phyloP scores from a whole-genome alignment of 1,140 invertebrate species.

The Megathymus violae region DNA sequence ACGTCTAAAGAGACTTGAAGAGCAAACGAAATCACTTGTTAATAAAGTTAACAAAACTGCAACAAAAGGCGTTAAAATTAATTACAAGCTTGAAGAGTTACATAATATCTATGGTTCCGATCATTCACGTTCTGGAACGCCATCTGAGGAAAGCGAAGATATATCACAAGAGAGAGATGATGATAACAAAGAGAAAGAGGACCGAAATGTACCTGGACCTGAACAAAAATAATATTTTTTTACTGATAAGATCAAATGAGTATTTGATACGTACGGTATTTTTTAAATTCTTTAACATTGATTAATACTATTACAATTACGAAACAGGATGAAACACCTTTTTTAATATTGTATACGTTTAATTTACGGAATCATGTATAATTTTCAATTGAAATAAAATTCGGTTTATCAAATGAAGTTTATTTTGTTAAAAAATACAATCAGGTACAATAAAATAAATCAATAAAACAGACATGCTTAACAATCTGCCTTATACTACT shows the following conservation, averaged over 20 bases:
- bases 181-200: conserved; percentile 12
- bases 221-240: background rate
- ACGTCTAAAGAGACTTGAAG: conserved; percentile 76
- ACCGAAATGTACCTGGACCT: conserved; percentile 8
- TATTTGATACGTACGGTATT: too few relatives aligned
- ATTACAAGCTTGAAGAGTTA: conserved; percentile 78
- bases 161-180: conserved; percentile 53
- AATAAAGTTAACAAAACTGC: conserved; percentile 80
- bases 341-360: too few relatives aligned
- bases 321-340: background rate
- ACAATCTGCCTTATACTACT: too few relatives aligned
- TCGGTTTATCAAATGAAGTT: background rate
- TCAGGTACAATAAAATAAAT: background rate
- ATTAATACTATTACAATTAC: too few relatives aligned
- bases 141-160: conserved; percentile 69
- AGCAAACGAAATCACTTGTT: conserved; percentile 81
- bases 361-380: background rate
- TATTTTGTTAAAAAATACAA: background rate
- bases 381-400: conserved; percentile 18
- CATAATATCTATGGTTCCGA: conserved; percentile 81
- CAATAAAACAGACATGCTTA: too few relatives aligned
- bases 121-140: conserved; percentile 68
- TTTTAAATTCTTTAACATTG: too few relatives aligned
- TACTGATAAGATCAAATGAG: too few relatives aligned
- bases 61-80: conserved; percentile 78